Evolutionary conservation across 2,113 vertebrate species (phyloP).

Genomic region (Lepus europaeus): DNA sequence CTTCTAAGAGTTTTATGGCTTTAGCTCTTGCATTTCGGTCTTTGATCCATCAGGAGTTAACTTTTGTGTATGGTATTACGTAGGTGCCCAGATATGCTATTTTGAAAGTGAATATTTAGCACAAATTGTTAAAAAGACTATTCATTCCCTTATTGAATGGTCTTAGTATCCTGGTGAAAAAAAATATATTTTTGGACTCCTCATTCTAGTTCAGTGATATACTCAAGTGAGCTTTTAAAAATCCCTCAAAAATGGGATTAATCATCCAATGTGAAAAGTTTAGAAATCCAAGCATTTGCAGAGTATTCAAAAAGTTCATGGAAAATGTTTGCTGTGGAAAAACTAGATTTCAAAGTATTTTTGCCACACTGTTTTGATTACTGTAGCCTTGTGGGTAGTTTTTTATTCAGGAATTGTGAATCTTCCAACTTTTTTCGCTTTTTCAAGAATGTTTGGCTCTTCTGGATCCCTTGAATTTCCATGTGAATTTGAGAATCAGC

Average conservation of each 20-base stretch:
- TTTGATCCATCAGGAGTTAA: no score
- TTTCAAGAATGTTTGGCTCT: not conserved
- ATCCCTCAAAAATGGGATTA: no score
- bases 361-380: not conserved
- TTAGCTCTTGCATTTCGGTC: no score
- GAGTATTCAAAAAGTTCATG: no score
- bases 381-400: not conserved
- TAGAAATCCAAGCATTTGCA: no score
- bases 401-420: not conserved
- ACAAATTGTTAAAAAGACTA: not conserved
- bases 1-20: not conserved
- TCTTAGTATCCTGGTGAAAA: not conserved
- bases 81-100: not conserved
- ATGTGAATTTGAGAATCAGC: conserved; percentile 1
- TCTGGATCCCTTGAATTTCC: not conserved
- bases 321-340: no score
- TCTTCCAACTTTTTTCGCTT: not conserved
- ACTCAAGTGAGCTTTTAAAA: no score
- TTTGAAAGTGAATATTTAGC: not conserved
- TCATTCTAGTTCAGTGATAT: not conserved
- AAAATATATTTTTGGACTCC: not conserved
- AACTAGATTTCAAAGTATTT: no score
- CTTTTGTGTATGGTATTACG: no score
- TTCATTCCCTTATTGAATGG: not conserved
- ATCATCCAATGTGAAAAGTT: no score